Evolutionary conservation across 2,113 vertebrate genomes (phyloP).

Genomic region (Gallinago undulata): DNA sequence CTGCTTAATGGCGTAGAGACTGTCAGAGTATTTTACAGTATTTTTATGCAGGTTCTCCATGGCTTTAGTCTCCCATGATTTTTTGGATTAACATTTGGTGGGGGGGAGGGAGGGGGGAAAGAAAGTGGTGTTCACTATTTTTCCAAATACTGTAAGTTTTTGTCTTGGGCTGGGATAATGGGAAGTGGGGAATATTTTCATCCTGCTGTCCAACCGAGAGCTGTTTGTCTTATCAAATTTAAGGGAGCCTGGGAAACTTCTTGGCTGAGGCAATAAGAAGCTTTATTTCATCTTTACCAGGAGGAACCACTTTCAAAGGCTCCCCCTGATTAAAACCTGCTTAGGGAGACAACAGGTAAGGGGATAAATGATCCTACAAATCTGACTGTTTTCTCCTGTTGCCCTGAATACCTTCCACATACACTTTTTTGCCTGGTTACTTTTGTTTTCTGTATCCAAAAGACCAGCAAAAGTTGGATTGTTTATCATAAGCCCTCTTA

Average conservation of each 20-base stretch:
- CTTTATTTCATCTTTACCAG: not conserved
- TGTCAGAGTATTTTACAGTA: not conserved
- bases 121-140: rapidly evolving
- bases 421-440: not conserved
- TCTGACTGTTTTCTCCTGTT: not conserved
- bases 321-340: not conserved
- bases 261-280: not conserved
- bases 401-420: not conserved
- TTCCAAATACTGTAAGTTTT: not conserved
- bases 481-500: not conserved
- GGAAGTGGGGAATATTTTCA: not conserved
- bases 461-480: not conserved
- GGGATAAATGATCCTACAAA: not conserved
- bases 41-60: not conserved
- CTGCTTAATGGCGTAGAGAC: not conserved
- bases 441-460: not conserved
- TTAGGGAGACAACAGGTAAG: not conserved
- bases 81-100: not conserved
- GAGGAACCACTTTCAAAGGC: not conserved
- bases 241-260: not conserved
- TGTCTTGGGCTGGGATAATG: not conserved
- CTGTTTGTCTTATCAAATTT: not conserved
- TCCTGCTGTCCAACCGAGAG: not conserved
- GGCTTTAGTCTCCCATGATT: not conserved
- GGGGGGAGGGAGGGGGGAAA: not conserved